A percentile compares a stretch with the other conserved stretches of the same genome.
phyloP scores from a whole-genome alignment of 1,140 invertebrate genomes.

The Brachionus plicatilis region DNA sequence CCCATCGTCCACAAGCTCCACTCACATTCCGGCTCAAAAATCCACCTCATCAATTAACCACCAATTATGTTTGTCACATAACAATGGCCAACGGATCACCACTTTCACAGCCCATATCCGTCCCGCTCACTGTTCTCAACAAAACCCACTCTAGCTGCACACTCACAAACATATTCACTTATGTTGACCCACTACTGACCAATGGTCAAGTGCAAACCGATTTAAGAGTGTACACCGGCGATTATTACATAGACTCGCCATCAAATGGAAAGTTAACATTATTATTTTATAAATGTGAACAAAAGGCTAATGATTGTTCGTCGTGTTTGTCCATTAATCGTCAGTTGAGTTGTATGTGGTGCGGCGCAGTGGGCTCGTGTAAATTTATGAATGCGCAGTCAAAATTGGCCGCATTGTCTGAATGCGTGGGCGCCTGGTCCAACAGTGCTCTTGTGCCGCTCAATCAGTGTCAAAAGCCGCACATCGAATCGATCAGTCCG shows the following conservation, averaged over 20 bases:
- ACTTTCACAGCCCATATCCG: neutral
- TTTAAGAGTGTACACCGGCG: neutral
- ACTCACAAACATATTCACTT: neutral
- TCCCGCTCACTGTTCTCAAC: neutral
- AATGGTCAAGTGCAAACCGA: constrained; percentile 25
- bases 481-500: neutral
- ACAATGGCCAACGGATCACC: neutral
- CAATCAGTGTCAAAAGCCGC: neutral
- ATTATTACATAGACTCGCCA: neutral
- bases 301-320: neutral
- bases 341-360: constrained; percentile 16
- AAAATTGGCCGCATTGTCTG: neutral
- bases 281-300: constrained; percentile 23
- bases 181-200: neutral
- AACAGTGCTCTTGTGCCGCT: neutral
- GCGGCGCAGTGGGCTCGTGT: neutral
- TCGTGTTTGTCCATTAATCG: constrained; percentile 30
- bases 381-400: constrained; percentile 4
- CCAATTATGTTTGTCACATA: too few species aligned
- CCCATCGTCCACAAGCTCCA: constrained; percentile 24
- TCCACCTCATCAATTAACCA: too few species aligned
- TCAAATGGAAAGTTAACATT: neutral
- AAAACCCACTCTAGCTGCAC: neutral
- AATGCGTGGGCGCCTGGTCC: neutral
- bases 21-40: neutral